Evolutionary conservation across 2,888 invertebrate species (phyloP), one percentile per base, ranked within the genome.

Genomic region (Dryocosmus kuriphilus): DNA sequence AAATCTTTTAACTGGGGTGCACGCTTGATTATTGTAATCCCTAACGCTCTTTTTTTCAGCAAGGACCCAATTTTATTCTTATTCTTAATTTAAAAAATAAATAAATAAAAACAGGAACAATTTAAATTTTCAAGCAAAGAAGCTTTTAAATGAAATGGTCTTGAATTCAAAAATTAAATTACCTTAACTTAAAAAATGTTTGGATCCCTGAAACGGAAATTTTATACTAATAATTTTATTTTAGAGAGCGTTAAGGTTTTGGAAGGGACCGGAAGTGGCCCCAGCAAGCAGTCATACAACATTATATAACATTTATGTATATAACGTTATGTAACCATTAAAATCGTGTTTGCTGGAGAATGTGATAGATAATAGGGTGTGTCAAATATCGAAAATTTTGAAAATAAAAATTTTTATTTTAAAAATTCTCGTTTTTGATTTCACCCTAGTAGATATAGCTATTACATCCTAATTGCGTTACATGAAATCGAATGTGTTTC

Each of bases 401-500:
- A 51, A 51, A 51, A 51, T 51, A n/a, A 51, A 51, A n/a, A 51
- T n/a, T 51, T 51, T 22, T 2, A 51, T 22, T 51, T 51, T 51
- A 9, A 51, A 51, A 51, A 51, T 51, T 51, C 9, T 51, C 51
- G 51, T 51, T 51, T 51, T 22, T 51, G 51, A n/a, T 9, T n/a
- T n/a, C n/a, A 22, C 1, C 51, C 51, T 22, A 51, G n/a, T 22
- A 51, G n/a, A 27, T 67, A 67, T 67, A 67, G 16, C 30, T 27
- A 46, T 71, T 51, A 71, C n/a, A 51, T 51, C 27, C 71, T 71
- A 71, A 71, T 46, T 67, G 46, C 46, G 30, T 71, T 81, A 81
- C 81, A 83, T 79, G 74, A 80, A 80, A 51, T 78, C 79, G 65
- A 79, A 55, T 81, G 78, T 79, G 74, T 71, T 4, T 46, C 19